Percentiles rank a stretch among this genome's conserved stretches.
These are phyloP conservation scores for Drosophila suzukii DNA, from an alignment of 1,140 invertebrate genomes.

Conservation along the genomic window DNA sequence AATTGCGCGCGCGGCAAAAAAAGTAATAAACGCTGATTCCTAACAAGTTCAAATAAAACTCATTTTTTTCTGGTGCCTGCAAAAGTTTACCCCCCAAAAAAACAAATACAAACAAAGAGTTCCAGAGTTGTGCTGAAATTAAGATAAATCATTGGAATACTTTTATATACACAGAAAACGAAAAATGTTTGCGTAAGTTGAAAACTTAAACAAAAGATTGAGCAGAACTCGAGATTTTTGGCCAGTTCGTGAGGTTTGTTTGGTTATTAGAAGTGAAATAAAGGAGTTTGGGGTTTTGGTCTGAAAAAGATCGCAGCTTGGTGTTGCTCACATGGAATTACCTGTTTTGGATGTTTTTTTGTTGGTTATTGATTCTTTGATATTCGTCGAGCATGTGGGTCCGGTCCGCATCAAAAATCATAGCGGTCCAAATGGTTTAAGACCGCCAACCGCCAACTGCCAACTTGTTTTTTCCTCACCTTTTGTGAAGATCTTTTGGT, in stretches of 20 bases:
- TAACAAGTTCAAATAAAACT: slow-evolving; percentile 9
- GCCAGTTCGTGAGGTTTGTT: slow-evolving; percentile 6
- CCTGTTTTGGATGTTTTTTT: slow-evolving; percentile 5
- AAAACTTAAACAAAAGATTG: background rate
- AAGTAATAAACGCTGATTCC: background rate
- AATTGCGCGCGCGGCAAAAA: slow-evolving; percentile 32
- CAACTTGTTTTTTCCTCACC: slow-evolving; percentile 22
- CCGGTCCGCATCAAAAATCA: slow-evolving; percentile 8
- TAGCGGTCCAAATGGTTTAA: slow-evolving; percentile 10
- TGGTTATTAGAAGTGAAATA: slow-evolving; percentile 11
- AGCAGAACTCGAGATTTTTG: background rate
- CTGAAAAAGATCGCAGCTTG: background rate
- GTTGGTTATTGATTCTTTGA: slow-evolving; percentile 13
- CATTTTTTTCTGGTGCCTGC: slow-evolving; percentile 12
- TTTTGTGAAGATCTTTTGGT: slow-evolving; percentile 47
- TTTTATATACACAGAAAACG: background rate
- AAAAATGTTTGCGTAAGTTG: slow-evolving; percentile 51
- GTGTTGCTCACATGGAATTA: background rate
- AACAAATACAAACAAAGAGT: background rate
- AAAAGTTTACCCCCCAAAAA: slow-evolving; percentile 15
- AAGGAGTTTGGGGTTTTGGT: background rate
- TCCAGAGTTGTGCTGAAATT: background rate
- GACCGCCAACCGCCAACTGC: slow-evolving; percentile 3
- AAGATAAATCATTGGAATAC: slow-evolving; percentile 28
- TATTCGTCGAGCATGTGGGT: slow-evolving; percentile 24